Conservation (phyloP, 2,888 invertebrate species). For the Caenorhabditis macrosperma region DNA sequence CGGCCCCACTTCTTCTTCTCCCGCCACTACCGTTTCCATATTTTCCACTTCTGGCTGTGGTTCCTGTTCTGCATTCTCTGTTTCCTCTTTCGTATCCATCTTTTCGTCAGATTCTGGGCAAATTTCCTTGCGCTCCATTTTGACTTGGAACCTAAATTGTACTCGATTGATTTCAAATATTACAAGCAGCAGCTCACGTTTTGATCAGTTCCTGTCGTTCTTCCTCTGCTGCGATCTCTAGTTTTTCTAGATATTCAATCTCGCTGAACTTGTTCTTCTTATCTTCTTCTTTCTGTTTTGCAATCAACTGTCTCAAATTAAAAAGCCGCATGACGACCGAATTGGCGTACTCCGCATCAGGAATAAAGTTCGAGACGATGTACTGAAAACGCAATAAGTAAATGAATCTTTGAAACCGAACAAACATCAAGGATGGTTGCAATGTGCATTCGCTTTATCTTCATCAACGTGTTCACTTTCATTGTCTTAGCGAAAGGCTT, state of each 20-base stretch:
- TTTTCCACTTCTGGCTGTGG: not conserved
- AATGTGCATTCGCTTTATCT: constrained; percentile 45
- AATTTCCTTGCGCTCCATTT: not conserved
- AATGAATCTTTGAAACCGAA: not conserved
- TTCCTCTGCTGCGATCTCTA: not conserved
- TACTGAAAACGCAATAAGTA: constrained; percentile 14
- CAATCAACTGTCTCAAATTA: not conserved
- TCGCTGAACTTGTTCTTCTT: constrained; percentile 24
- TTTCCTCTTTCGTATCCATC: not conserved
- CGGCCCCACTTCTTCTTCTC: not conserved
- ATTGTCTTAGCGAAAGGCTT: constrained; percentile 44
- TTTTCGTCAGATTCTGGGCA: not conserved
- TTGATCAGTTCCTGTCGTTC: constrained; percentile 4
- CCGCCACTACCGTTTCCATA: not conserved
- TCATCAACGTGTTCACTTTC: constrained; percentile 41
- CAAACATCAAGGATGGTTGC: constrained; percentile 19
- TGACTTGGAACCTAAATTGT: constrained; percentile 12
- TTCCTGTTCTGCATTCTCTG: not conserved
- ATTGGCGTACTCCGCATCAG: not conserved
- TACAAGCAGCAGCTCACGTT: constrained; percentile 2
- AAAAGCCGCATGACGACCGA: constrained; percentile 1
- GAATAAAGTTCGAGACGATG: constrained; percentile 33
- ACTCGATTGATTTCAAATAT: not conserved
- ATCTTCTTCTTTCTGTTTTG: constrained; percentile 16
- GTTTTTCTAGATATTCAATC: constrained; percentile 9